Evolutionary conservation across 2,797 vertebrate species (phyloP), one percentile per base, ranked within the genome.

Genomic region (Basileuterus tristriatus): DNA sequence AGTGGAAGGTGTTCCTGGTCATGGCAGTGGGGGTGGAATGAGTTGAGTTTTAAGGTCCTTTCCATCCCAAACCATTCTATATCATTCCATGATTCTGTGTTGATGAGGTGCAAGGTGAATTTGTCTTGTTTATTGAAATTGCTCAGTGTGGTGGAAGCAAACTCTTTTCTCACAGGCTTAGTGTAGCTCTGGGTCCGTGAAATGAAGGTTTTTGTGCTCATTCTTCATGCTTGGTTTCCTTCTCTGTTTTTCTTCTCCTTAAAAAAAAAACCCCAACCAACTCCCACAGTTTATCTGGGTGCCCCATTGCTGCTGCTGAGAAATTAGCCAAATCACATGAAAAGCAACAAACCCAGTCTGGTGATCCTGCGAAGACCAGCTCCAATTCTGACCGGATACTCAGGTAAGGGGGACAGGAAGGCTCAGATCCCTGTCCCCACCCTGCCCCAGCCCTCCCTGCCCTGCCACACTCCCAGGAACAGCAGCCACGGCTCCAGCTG

Each of bases 301-400:
- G 99, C 94, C 99, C 99, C 95, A 99, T 99, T 60, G 99, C 99
- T 89, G 99, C 99, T 82, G 99, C 99, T 58, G 99, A 99, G 97
- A 99, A 99, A 97, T 98, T 99, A 96, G 98, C 99, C 97, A 99
- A 99, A 98, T 97, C 98, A 39, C 99, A 99, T 0, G 99, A 99
- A 96, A 99, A 99, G 93, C 96, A 98, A 95, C 99, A 98, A 97
- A 98, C 98, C 4, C 97, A 96, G 77, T 90, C 98, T 64, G 97
- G 97, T 52, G 99, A 99, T 39, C 98, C 98, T 92, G 98, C 98
- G 8, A 99, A 99, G 98, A 98, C 95, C 91, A 99, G 98, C 96
- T 98, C 98, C 94, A 99, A 98, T 83, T 99, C 99, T 43, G 99
- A 99, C 96, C 97, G 99, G 97, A 99, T 99, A 90, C 98, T 99